phyloP scores from a whole-genome alignment of 1,140 invertebrate genomes.

The Bombus ignitus region DNA sequence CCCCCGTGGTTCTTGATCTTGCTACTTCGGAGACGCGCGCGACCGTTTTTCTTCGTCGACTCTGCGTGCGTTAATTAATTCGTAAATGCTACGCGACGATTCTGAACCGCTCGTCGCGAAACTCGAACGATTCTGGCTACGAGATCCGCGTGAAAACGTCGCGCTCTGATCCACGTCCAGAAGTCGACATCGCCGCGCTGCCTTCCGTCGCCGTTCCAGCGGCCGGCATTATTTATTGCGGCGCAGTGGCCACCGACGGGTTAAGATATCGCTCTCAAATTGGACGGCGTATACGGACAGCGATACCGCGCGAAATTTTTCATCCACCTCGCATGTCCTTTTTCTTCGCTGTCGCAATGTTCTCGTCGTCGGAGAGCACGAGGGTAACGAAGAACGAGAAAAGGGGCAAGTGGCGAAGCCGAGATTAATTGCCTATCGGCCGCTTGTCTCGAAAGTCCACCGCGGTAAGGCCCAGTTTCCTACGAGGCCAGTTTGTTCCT shows the following conservation, averaged over 20 bases:
- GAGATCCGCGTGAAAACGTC: too few relatives aligned
- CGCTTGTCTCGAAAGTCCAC: conserved; percentile 66
- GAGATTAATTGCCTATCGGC: conserved; percentile 70
- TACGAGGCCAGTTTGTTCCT: conserved; percentile 58
- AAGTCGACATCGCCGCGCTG: not conserved
- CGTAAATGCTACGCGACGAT: not conserved
- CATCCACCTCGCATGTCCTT: conserved; percentile 47
- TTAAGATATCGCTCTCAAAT: conserved; percentile 76
- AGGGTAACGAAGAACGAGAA: conserved; percentile 3
- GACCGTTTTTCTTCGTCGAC: not conserved
- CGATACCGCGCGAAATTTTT: conserved; percentile 66
- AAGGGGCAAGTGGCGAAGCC: conserved; percentile 15
- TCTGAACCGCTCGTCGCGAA: not conserved
- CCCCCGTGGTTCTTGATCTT: conserved; percentile 35
- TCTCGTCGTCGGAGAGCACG: not conserved
- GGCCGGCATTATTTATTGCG: conserved; percentile 69
- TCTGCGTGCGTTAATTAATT: conserved; percentile 17
- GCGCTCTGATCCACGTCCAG: not conserved
- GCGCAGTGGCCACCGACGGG: conserved; percentile 65
- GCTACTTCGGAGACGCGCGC: not conserved
- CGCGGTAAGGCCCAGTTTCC: conserved; percentile 60
- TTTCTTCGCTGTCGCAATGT: conserved; percentile 32
- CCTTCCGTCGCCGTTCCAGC: conserved; percentile 6
- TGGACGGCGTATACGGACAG: conserved; percentile 63
- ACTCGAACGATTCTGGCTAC: too few relatives aligned